Evolutionary conservation across 2,113 vertebrate species (phyloP).

Genomic region (Plotosus lineatus): DNA sequence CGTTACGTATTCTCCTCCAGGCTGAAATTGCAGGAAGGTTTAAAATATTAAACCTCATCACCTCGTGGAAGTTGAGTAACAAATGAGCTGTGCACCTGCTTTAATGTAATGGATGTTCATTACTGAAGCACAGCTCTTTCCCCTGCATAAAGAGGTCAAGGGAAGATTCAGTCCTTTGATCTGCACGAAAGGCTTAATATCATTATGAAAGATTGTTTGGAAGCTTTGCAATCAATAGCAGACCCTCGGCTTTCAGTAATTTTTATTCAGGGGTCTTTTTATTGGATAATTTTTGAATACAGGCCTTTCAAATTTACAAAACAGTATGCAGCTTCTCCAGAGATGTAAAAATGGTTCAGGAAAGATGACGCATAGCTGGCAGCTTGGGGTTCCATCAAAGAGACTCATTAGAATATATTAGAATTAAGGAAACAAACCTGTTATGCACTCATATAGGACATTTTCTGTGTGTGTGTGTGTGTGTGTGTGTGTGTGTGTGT

Average conservation of each 20-base stretch:
- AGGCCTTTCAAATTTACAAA: slow-evolving; percentile 52
- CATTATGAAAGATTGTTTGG: slow-evolving; percentile 67
- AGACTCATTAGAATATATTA: background rate
- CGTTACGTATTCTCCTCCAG: slow-evolving; percentile 8
- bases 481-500: slow-evolving; percentile 11
- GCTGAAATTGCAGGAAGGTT: slow-evolving; percentile 13
- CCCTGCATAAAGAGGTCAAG: slow-evolving; percentile 51
- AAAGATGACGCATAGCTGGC: background rate
- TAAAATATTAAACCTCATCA: slow-evolving; percentile 37
- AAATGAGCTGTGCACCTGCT: slow-evolving; percentile 53
- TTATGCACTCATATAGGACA: background rate
- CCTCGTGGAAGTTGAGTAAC: slow-evolving; percentile 22
- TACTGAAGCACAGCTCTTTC: slow-evolving; percentile 47
- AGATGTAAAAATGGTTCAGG: slow-evolving; percentile 17
- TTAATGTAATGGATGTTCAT: slow-evolving; percentile 41
- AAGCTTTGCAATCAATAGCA: slow-evolving; percentile 60
- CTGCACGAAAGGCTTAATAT: slow-evolving; percentile 61
- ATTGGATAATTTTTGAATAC: slow-evolving; percentile 41
- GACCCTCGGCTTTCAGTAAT: slow-evolving; percentile 54
- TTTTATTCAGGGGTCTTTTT: slow-evolving; percentile 32
- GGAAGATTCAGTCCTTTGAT: slow-evolving; percentile 57
- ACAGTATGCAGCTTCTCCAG: slow-evolving; percentile 14
- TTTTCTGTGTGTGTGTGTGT: slow-evolving; percentile 2
- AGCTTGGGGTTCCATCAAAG: slow-evolving; percentile 1
- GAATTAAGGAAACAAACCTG: background rate